Conservation (phyloP, 2,888 invertebrate species). For the Stenolophus ochropezus region DNA sequence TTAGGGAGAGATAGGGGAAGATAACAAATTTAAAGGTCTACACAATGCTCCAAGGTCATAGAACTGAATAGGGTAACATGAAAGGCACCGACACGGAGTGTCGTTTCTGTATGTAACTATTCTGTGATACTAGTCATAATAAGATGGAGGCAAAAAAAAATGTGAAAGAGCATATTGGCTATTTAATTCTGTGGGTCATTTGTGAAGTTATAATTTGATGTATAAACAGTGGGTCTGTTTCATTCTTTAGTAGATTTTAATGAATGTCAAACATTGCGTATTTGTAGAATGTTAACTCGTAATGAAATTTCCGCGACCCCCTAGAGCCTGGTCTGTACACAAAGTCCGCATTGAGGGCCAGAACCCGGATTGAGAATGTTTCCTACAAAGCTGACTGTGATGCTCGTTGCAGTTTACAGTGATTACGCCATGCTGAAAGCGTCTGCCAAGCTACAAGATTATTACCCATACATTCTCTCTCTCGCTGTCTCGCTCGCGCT, state of each 20-base stretch:
- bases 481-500: background rate
- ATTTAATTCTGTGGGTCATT: background rate
- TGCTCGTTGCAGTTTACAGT: constrained; percentile 40
- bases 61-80: too few relatives aligned
- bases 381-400: background rate
- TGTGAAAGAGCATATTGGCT: too few relatives aligned
- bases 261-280: constrained; percentile 5
- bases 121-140: too few relatives aligned
- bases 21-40: too few relatives aligned
- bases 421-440: constrained; percentile 39
- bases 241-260: background rate
- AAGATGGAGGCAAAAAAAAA: too few relatives aligned
- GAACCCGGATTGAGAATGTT: constrained; percentile 13
- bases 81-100: too few relatives aligned
- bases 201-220: background rate
- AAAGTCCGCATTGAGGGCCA: background rate
- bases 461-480: constrained; percentile 30
- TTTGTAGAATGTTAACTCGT: background rate
- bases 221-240: background rate
- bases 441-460: constrained; percentile 21
- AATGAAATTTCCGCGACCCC: constrained; percentile 26
- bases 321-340: constrained; percentile 21
- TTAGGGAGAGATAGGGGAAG: too few relatives aligned
- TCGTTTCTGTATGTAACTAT: too few relatives aligned
- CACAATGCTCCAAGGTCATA: too few relatives aligned